A percentile compares a stretch with the other conserved stretches of the same genome.
phyloP scores from a whole-genome alignment of 1,140 invertebrate genomes.

The Orchesella cincta region DNA sequence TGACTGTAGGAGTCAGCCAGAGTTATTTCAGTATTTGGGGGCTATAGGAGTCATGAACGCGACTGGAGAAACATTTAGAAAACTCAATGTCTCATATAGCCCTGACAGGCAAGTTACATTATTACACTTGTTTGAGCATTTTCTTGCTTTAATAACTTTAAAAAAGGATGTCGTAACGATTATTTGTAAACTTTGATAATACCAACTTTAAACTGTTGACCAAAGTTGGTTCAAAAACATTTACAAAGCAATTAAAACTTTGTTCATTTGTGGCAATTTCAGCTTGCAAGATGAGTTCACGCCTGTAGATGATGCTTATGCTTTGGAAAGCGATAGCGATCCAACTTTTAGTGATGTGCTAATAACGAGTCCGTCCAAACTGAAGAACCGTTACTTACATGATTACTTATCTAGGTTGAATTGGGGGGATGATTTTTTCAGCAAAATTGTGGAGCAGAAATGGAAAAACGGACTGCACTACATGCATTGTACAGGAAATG shows the following conservation, averaged over 20 bases:
- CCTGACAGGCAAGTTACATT: slow-evolving; percentile 7
- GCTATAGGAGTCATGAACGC: slow-evolving; percentile 66
- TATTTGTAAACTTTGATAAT: too few relatives aligned
- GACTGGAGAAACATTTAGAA: slow-evolving; percentile 35
- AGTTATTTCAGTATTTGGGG: slow-evolving; percentile 76
- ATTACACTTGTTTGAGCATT: too few relatives aligned
- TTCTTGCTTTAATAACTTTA: too few relatives aligned
- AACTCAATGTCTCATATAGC: slow-evolving; percentile 40
- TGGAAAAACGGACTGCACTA: slow-evolving; percentile 44
- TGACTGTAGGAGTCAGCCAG: slow-evolving; percentile 80
- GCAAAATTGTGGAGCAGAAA: slow-evolving; percentile 30
- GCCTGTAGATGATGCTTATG: slow-evolving; percentile 31
- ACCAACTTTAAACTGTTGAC: too few relatives aligned
- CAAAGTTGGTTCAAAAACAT: too few relatives aligned
- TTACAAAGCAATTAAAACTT: too few relatives aligned
- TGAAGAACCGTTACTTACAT: slow-evolving; percentile 24
- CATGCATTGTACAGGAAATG: slow-evolving; percentile 35
- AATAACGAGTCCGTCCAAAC: slow-evolving; percentile 33
- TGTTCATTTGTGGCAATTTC: too few relatives aligned
- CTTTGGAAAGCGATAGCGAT: background rate
- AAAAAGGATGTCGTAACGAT: too few relatives aligned
- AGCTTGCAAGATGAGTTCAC: background rate
- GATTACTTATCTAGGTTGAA: slow-evolving; percentile 32
- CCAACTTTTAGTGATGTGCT: slow-evolving; percentile 32
- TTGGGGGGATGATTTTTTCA: slow-evolving; percentile 32